A percentile compares a stretch with the other conserved stretches of the same genome.
These are phyloP conservation scores for Paramacrobiotus metropolitanus DNA, from an alignment of 1,140 invertebrate species.

Conservation along the genomic window DNA sequence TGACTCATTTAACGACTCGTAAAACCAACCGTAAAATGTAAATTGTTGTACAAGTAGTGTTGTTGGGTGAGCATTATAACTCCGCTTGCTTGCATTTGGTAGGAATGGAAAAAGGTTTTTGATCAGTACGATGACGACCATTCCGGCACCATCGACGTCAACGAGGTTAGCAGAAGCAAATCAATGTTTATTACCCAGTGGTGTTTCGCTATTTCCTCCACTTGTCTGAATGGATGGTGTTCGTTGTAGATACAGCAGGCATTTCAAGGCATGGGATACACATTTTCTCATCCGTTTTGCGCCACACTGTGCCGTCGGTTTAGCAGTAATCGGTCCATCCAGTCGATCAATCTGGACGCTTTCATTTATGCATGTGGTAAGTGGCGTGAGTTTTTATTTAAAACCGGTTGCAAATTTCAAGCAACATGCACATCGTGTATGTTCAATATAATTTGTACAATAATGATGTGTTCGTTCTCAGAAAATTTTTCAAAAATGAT, in stretches of 20 bases:
- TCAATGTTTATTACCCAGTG: too few species aligned
- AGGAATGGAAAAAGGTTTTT: constrained; percentile 3
- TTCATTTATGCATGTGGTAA: constrained; percentile 1
- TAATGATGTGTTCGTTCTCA: too few species aligned
- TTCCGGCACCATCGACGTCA: not conserved
- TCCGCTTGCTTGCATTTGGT: not conserved
- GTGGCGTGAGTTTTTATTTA: too few species aligned
- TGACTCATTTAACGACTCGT: too few species aligned
- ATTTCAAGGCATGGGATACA: not conserved
- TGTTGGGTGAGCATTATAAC: not conserved
- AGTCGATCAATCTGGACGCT: constrained; percentile 3
- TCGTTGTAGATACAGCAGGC: not conserved
- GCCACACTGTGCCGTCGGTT: not conserved
- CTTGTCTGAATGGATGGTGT: too few species aligned
- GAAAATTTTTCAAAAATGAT: too few species aligned
- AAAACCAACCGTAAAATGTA: too few species aligned
- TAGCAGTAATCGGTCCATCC: not conserved
- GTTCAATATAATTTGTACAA: too few species aligned
- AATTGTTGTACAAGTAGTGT: not conserved
- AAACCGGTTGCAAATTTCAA: too few species aligned
- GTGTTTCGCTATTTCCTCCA: too few species aligned
- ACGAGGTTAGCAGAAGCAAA: too few species aligned
- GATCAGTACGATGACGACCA: constrained; percentile 3
- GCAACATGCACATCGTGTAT: too few species aligned
- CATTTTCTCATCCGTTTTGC: not conserved